Base-by-base conservation (phyloP, 2,888 invertebrate species). In the Limnephilus auricula region DNA sequence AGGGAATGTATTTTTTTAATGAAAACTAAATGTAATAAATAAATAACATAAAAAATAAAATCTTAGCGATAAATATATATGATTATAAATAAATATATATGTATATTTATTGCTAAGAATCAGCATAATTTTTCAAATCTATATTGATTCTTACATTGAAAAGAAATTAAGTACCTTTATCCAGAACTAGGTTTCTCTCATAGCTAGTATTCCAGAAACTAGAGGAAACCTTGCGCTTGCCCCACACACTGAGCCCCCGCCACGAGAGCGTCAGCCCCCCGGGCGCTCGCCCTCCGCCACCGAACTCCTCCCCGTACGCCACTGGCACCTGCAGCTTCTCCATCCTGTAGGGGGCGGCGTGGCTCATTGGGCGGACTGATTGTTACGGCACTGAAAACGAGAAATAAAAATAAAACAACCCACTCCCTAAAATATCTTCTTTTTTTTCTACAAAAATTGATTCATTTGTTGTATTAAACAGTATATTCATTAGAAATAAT, bases 191-290 rank as follows among this genome's bases (percentile, higher is more conserved):
- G 30, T 96, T 94, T 93, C 96, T 95, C 93, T 96, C 96, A 92
- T 95, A 95, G 1, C 94, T 94, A 45, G 95, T 94, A 0, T 95
- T 95, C 95, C 96, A 96, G 90, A 96, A 96, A 92, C 95, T 95
- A 80, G 94, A 95, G 93, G 95, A 95, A 18, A 94, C 94, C 91
- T 96, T 96, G 94, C 95, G 96, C 93, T 94, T 95, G 80, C 96
- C 95, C 93, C 95, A 96, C 2, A 96, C 96, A 0, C 96, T 96
- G 0, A 96, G 94, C 93, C 96, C 95, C 92, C 96, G 96, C 96
- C 96, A 96, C 0, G 96, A 94, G 65, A 96, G 93, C 0, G 96
- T 96, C 78, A 96, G 87, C 82, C 32, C 95, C 95, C 91, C 94
- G 80, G 87, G 34, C n/a, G 78, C 78, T 1, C 85, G 85, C n/a